These are phyloP conservation scores for Idaea biselata DNA, from an alignment of 2,888 invertebrate species.

Conservation along the genomic window DNA sequence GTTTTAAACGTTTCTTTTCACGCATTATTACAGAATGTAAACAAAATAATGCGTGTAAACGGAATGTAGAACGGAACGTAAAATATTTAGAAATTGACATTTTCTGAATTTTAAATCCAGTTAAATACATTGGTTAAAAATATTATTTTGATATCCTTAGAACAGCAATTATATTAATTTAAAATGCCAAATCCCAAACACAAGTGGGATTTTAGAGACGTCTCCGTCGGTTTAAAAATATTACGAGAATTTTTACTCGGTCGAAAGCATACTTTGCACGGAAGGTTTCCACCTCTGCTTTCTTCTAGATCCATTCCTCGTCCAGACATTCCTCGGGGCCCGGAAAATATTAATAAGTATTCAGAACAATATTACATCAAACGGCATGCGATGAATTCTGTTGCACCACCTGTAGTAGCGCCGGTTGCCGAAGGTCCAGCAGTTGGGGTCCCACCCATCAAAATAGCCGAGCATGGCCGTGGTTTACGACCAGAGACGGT, in stretches of 20 bases:
- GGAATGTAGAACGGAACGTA: too few species aligned
- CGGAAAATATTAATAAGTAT: conserved; percentile 45
- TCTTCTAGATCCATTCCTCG: conserved; percentile 57
- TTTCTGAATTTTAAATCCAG: too few species aligned
- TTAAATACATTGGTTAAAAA: too few species aligned
- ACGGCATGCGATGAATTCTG: conserved; percentile 48
- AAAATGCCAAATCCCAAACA: conserved; percentile 22
- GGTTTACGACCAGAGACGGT: conserved; percentile 44
- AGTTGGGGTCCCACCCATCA: not conserved
- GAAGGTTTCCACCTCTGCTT: conserved; percentile 50
- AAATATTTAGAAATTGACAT: too few species aligned
- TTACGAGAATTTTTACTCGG: conserved; percentile 59
- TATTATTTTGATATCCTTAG: too few species aligned
- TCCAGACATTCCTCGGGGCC: conserved; percentile 57
- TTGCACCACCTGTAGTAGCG: conserved; percentile 62
- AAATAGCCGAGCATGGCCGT: conserved; percentile 8
- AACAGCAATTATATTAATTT: not conserved
- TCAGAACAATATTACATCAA: conserved; percentile 51
- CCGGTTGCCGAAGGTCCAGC: conserved; percentile 55
- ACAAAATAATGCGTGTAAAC: too few species aligned
- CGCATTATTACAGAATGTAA: not conserved
- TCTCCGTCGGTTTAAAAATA: conserved; percentile 45
- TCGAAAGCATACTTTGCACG: conserved; percentile 48
- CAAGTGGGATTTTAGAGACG: conserved; percentile 52
- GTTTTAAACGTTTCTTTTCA: conserved; percentile 9